Evolutionary conservation across 2,113 vertebrate genomes (phyloP), one percentile per base, ranked within the genome.

Genomic region (Sebastes schlegelii): DNA sequence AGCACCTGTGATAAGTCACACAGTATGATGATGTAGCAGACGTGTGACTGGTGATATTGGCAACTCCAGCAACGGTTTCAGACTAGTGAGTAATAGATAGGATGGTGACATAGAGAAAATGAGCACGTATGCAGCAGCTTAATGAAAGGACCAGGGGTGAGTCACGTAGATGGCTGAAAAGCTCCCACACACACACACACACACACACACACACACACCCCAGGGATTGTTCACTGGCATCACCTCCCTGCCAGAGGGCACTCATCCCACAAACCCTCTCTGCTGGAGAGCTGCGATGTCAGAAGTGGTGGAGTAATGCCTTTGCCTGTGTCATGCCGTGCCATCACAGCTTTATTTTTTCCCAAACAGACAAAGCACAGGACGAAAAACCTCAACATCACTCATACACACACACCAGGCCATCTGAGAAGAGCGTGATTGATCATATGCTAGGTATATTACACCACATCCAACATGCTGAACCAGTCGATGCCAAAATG

Each of bases 231-330:
- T 86, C 70, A 70, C 43, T 89, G 82, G 88, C 76, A 89, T 88
- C 63, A 82, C 68, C 69, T 71, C 67, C 48, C 49, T 91, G 88
- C 85, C 87, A 89, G 76, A 90, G 87, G 89, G 90, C 89, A 88
- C 80, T 78, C 72, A 64, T 84, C 88, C 90, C 83, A 87, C 74
- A 90, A 90, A 78, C 64, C 78, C 71, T 79, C 80, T 82, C 54
- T 84, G 73, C 72, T 70, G 49, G 70, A 86, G 67, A 88, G 67
- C 71, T 48, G 34, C 63, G 40, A 21, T 80, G 70, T 79, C 80
- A 76, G 82, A 70, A 80, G 69, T 79, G 57, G 52, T 34, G 74
- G 51, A 76, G 46, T 86, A 75, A 89, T 62, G 68, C 68, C 69
- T 82, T 68, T 26, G 58, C 43, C 43, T 8, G 19, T 72, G 62